Conservation (phyloP, 2,113 vertebrate genomes). For the Gallinago undulata region DNA sequence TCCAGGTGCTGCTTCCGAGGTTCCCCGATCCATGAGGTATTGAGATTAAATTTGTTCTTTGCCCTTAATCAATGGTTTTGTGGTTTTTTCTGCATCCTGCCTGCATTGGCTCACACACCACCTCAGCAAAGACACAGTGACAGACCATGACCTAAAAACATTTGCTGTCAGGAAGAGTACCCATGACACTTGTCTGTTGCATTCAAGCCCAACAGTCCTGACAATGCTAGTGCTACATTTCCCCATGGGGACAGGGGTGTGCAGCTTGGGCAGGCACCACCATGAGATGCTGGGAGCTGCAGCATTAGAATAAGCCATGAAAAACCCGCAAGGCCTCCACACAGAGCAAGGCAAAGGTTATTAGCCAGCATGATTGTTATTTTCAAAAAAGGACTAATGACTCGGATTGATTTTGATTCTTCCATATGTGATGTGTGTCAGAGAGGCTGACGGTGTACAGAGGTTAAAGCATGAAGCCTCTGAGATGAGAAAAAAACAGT, state of each 20-base stretch:
- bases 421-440: neutral
- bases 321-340: neutral
- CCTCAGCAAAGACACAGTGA: neutral
- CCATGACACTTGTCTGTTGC: neutral
- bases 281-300: neutral
- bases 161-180: neutral
- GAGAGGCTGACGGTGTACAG: rapidly evolving
- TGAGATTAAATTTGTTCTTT: too few species aligned
- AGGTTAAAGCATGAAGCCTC: neutral
- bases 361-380: neutral
- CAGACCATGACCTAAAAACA: neutral
- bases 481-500: neutral
- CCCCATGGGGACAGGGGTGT: neutral
- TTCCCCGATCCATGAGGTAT: too few species aligned
- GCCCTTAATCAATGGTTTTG: too few species aligned
- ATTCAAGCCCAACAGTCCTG: neutral
- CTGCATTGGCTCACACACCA: neutral
- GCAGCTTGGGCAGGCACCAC: neutral
- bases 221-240: neutral
- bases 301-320: neutral
- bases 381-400: neutral
- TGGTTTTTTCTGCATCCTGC: too few species aligned
- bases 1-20: too few species aligned
- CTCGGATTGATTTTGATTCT: neutral
- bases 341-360: neutral